Evolutionary conservation across 64 coral and sea anemone species (phyloP).

Genomic region (Anthopleura sola): DNA sequence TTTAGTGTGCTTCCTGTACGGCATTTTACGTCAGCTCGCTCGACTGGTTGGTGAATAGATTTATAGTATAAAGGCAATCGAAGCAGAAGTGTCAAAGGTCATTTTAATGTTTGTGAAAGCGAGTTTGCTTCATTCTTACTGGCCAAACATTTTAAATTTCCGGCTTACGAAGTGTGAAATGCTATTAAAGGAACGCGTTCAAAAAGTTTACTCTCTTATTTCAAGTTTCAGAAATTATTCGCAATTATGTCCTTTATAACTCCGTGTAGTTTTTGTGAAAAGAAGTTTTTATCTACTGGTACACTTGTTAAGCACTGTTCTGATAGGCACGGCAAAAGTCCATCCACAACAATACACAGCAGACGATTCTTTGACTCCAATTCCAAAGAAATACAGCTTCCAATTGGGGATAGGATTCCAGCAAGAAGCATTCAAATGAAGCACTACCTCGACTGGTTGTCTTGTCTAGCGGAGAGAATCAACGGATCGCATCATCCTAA

Average conservation of each 20-base stretch:
- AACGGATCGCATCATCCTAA: background rate
- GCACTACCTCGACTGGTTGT: background rate
- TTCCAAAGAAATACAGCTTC: background rate
- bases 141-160: background rate
- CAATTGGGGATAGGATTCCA: background rate
- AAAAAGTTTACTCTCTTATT: too few relatives aligned
- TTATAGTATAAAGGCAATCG: background rate
- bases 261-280: background rate
- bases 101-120: background rate
- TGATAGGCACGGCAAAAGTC: background rate
- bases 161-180: background rate
- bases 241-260: background rate
- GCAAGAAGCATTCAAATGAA: background rate
- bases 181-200: background rate
- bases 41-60: background rate
- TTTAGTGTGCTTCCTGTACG: conserved; percentile 17
- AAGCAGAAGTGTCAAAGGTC: background rate
- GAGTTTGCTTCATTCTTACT: background rate
- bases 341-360: background rate
- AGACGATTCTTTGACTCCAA: background rate
- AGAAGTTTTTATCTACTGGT: background rate
- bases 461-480: background rate
- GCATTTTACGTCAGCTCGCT: too few relatives aligned
- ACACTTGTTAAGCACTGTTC: background rate
- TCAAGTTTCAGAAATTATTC: background rate